Conservation (phyloP, 2,113 vertebrate genomes). For the Leucopsar rothschildi region DNA sequence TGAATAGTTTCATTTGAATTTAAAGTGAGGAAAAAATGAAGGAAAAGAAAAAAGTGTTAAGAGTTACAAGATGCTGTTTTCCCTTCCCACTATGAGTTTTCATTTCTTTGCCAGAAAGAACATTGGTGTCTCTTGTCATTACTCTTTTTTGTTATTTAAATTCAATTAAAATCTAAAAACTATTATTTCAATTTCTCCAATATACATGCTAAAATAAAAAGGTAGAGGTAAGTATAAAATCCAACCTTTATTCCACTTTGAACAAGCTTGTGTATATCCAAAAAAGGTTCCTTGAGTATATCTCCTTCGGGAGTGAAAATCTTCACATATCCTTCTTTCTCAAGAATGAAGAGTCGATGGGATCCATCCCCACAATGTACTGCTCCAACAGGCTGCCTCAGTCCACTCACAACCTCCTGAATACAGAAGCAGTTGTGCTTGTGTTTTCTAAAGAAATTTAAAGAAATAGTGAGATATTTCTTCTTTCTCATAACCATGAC, state of each 20-base stretch:
- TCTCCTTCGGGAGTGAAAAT: slow-evolving; percentile 88
- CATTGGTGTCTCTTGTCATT: neutral
- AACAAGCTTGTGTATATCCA: slow-evolving; percentile 98
- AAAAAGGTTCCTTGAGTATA: slow-evolving; percentile 92
- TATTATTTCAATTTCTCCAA: neutral
- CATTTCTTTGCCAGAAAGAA: neutral
- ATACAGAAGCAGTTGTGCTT: slow-evolving; percentile 98
- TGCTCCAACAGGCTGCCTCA: slow-evolving; percentile 88
- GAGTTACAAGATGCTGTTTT: neutral
- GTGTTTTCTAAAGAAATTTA: slow-evolving; percentile 86
- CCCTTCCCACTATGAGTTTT: neutral
- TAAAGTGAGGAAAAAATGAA: neutral
- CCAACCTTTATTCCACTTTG: slow-evolving; percentile 98
- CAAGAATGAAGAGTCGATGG: slow-evolving; percentile 93
- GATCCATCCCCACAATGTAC: slow-evolving; percentile 92
- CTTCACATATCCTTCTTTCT: slow-evolving; percentile 95
- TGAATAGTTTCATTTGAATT: neutral
- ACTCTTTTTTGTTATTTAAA: neutral
- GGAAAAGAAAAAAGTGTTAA: neutral
- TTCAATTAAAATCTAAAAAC: neutral
- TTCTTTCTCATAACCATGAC: neutral
- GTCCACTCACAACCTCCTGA: slow-evolving; percentile 90
- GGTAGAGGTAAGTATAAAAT: slow-evolving; percentile 60
- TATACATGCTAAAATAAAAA: neutral
- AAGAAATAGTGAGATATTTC: slow-evolving; percentile 15